A percentile compares a stretch with the other conserved stretches of the same genome.
Conservation (phyloP, 2,113 vertebrate genomes). For the Menura novaehollandiae region DNA sequence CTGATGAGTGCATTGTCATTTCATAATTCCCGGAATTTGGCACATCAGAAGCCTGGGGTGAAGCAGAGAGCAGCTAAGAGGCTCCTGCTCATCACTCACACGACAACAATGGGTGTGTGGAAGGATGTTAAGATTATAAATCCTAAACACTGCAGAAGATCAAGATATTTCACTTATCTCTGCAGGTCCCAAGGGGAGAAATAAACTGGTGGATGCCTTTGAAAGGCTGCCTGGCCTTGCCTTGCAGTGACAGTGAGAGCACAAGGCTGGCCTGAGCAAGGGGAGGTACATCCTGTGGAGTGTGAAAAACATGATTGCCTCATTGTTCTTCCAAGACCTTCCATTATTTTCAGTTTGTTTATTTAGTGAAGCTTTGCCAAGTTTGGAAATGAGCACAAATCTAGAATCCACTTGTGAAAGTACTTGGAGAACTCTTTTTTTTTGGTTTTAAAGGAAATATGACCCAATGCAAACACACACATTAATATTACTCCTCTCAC, state of each 20-base stretch:
- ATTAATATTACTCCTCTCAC: not conserved
- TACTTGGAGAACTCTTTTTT: not conserved
- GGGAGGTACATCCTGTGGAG: constrained; percentile 43
- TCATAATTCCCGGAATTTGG: constrained; percentile 60
- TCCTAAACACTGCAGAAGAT: constrained; percentile 37
- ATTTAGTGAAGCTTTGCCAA: constrained; percentile 13
- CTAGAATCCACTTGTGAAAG: not conserved
- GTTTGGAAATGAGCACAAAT: not conserved
- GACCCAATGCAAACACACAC: not conserved
- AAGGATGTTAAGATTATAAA: constrained; percentile 54
- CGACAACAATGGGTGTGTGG: not conserved
- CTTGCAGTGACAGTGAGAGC: not conserved
- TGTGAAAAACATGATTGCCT: constrained; percentile 38
- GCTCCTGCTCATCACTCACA: constrained; percentile 7
- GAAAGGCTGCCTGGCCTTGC: not conserved
- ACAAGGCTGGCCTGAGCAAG: not conserved
- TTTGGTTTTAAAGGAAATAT: not conserved
- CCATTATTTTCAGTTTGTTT: constrained; percentile 42
- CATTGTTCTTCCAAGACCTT: constrained; percentile 39
- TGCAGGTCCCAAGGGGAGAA: not conserved
- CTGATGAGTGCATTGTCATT: constrained; percentile 35
- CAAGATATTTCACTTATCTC: constrained; percentile 47
- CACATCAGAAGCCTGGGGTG: not conserved
- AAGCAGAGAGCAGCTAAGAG: constrained; percentile 25
- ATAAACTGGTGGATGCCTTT: constrained; percentile 18